phyloP scores from a whole-genome alignment of 2,888 invertebrate species.

The Meiosimyza decipiens region DNA sequence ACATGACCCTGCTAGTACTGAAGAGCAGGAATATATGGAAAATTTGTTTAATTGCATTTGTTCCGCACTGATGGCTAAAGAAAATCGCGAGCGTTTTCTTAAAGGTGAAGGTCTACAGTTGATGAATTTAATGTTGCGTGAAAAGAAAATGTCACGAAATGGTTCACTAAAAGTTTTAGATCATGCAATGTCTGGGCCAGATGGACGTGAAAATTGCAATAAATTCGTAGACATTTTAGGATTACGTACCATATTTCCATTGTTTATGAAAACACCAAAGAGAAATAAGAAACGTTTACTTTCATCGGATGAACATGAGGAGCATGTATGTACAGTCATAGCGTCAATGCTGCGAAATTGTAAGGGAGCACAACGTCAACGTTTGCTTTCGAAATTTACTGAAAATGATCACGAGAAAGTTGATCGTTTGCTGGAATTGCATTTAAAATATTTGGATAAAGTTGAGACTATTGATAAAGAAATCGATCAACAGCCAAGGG shows the following conservation, averaged over 20 bases:
- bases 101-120: conserved; percentile 96
- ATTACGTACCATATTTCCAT: conserved; percentile 93
- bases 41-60: conserved; percentile 97
- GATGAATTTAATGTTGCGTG: conserved; percentile 98
- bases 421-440: conserved; percentile 93
- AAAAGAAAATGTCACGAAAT: conserved; percentile 95
- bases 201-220: conserved; percentile 95
- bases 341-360: conserved; percentile 94
- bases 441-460: conserved; percentile 96
- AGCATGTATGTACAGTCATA: conserved; percentile 94
- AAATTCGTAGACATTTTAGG: conserved; percentile 99
- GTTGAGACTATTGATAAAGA: conserved; percentile 85
- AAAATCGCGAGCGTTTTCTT: conserved; percentile 92
- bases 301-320: conserved; percentile 91
- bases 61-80: conserved; percentile 87
- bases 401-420: conserved; percentile 99
- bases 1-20: conserved; percentile 89
- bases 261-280: conserved; percentile 99
- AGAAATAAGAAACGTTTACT: conserved; percentile 81
- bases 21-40: conserved; percentile 99
- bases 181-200: conserved; percentile 93
- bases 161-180: conserved; percentile 98
- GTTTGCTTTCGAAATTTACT: conserved; percentile 93
- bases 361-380: conserved; percentile 87
- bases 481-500: conserved; percentile 72